phyloP scores from a whole-genome alignment of 2,113 vertebrate species.

The Crotalus viridis region DNA sequence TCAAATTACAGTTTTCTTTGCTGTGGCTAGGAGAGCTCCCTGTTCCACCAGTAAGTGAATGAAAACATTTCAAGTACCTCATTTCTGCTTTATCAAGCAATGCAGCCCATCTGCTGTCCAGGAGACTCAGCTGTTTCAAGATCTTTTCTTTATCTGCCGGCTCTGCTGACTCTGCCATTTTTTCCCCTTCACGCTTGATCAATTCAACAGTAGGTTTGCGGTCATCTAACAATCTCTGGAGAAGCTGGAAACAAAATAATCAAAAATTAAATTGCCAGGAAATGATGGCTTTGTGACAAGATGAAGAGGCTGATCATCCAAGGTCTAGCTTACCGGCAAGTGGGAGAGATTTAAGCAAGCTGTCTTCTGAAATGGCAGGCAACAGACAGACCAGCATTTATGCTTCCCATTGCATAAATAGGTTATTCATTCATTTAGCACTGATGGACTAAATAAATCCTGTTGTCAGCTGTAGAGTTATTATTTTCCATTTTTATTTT shows the following conservation, averaged over 20 bases:
- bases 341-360: neutral
- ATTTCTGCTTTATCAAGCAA: slow-evolving; percentile 90
- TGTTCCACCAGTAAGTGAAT: neutral
- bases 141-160: slow-evolving; percentile 89
- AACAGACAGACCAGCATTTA: neutral
- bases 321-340: neutral
- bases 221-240: slow-evolving; percentile 92
- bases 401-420: neutral
- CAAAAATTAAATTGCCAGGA: slow-evolving; percentile 19
- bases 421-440: neutral
- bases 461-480: neutral
- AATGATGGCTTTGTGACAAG: neutral
- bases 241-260: slow-evolving; percentile 76
- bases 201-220: slow-evolving; percentile 89
- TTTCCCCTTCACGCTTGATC: slow-evolving; percentile 92
- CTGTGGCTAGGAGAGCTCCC: slow-evolving; percentile 14
- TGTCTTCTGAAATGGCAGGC: neutral
- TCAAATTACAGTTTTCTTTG: neutral
- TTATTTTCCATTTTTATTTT: neutral
- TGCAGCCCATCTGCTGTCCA: slow-evolving; percentile 89
- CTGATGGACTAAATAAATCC: neutral
- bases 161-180: slow-evolving; percentile 88
- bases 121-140: slow-evolving; percentile 83
- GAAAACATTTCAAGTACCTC: slow-evolving; percentile 73
- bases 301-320: slow-evolving; percentile 6